Conservation (phyloP, 1,140 invertebrate genomes). For the Idris sp. region DNA sequence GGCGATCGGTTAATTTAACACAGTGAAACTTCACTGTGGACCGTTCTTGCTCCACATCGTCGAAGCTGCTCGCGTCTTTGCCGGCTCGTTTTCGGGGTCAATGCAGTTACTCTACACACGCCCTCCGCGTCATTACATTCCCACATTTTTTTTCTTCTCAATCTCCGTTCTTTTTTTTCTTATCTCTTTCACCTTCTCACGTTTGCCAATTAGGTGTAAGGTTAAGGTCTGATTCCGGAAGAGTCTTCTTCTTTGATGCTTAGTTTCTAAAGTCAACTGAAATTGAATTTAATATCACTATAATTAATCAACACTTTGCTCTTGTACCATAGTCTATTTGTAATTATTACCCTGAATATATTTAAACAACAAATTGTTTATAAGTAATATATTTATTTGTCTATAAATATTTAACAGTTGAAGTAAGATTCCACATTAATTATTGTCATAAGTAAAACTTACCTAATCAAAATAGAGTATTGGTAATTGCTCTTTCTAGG, state of each 20-base stretch:
- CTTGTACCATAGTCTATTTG: too few relatives aligned
- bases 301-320: too few relatives aligned
- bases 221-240: constrained; percentile 27
- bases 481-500: too few relatives aligned
- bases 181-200: constrained; percentile 40
- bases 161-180: too few relatives aligned
- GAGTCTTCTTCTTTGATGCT: constrained; percentile 11
- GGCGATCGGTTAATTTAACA: constrained; percentile 72
- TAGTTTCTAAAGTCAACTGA: constrained; percentile 1
- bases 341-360: too few relatives aligned
- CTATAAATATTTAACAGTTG: too few relatives aligned
- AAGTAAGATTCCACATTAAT: too few relatives aligned
- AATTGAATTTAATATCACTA: too few relatives aligned
- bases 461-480: too few relatives aligned
- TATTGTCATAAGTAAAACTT: too few relatives aligned
- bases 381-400: too few relatives aligned
- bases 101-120: constrained; percentile 46
- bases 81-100: constrained; percentile 61
- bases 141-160: constrained; percentile 45
- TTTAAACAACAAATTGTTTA: too few relatives aligned
- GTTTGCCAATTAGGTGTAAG: constrained; percentile 42
- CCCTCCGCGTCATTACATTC: constrained; percentile 48
- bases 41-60: constrained; percentile 60
- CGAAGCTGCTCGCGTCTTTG: constrained; percentile 39
- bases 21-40: constrained; percentile 67